Conservation (phyloP, 2,888 invertebrate species). For the Drosophila parthenogenetica region DNA sequence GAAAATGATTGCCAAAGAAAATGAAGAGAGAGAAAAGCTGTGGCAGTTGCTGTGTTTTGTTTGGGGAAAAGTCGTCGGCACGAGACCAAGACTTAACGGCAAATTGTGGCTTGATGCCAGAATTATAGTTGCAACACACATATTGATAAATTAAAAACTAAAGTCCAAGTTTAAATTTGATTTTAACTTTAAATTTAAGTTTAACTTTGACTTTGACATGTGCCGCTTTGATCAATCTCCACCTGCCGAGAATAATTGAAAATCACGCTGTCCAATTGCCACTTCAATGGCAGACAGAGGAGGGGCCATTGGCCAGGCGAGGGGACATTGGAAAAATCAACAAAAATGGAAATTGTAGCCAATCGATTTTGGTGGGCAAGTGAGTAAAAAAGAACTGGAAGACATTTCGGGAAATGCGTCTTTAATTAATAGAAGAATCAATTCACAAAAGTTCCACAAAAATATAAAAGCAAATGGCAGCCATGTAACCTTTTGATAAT, state of each 20-base stretch:
- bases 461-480: conserved; percentile 27
- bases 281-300: conserved; percentile 43
- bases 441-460: conserved; percentile 14
- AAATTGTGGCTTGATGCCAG: conserved; percentile 63
- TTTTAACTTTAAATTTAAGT: conserved; percentile 22
- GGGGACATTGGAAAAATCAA: conserved; percentile 62
- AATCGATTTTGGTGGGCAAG: conserved; percentile 64
- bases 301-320: neutral
- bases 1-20: conserved; percentile 6
- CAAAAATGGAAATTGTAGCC: conserved; percentile 77
- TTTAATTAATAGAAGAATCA: conserved; percentile 69
- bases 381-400: neutral
- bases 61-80: conserved; percentile 62
- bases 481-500: conserved; percentile 63
- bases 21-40: conserved; percentile 5
- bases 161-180: conserved; percentile 18
- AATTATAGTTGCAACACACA: conserved; percentile 53
- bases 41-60: conserved; percentile 34
- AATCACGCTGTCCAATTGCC: conserved; percentile 77
- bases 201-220: conserved; percentile 61
- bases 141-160: conserved; percentile 26
- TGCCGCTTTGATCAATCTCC: conserved; percentile 54
- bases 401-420: conserved; percentile 51
- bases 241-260: conserved; percentile 64
- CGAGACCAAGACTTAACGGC: conserved; percentile 71